Evolutionary conservation across 2,797 vertebrate species (phyloP), one percentile per base, ranked within the genome.

Genomic region (Myripristis murdjan): DNA sequence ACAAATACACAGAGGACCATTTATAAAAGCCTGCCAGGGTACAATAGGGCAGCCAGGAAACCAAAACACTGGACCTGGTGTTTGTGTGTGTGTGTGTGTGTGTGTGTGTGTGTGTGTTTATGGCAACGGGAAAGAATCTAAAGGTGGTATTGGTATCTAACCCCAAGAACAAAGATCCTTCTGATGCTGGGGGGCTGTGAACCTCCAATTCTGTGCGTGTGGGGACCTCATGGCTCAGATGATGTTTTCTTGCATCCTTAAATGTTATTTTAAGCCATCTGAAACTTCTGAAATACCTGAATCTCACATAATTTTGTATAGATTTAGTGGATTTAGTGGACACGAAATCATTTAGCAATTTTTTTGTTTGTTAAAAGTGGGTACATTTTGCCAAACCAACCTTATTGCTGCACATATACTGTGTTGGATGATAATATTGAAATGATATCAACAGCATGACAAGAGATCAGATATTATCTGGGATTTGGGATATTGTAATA

Each of bases 41-140:
- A 91, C 90, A 93, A 93, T 89, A 86, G 87, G 86, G 82, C 70
- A 63, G 90, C 86, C 87, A 89, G 89, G 88, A 92, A 92, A 91
- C 90, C 90, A 91, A 90, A 91, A 91, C 90, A 91, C 83, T 85
- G 81, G 86, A 83, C 82, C 67, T 83, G 87, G 80, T 90, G 80
- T 83, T 77, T 70, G 82, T 75, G 64, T 76, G 59, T 64, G 69
- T 68, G 54, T 58, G 56, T 80, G 70, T 54, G 49, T 64, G 77
- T 67, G 63, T 72, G 58, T 64, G 64, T 68, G 62, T 43, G 48
- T 43, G 20, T 31, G 41, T 46, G 57, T 58, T 15, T 37, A 54
- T 55, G 73, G 80, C 81, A 71, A 81, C 60, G 81, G 74, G 54
- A 85, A 83, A 67, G 70, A 79, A 82, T 75, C 78, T 85, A 85